Percentiles rank a stretch among this genome's conserved stretches.
Conservation (phyloP, 2,113 vertebrate genomes). For the Myxocyprinus asiaticus region DNA sequence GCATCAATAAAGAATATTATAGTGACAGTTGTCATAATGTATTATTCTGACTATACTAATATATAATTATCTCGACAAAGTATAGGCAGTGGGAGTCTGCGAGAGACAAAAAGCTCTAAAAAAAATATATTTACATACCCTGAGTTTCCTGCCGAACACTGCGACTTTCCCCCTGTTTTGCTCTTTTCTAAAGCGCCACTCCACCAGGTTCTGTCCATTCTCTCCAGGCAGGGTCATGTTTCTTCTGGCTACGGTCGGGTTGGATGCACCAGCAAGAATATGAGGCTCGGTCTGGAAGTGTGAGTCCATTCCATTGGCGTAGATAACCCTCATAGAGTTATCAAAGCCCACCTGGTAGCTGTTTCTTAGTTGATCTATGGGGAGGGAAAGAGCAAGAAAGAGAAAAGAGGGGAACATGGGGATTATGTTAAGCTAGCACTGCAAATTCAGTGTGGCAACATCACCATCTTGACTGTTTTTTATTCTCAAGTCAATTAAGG, state of each 20-base stretch:
- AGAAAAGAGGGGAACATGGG: background rate
- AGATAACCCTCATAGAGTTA: slow-evolving; percentile 90
- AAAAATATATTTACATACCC: slow-evolving; percentile 73
- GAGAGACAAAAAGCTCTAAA: background rate
- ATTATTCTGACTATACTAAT: background rate
- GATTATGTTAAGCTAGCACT: background rate
- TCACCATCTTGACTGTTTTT: background rate
- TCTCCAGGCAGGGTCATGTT: slow-evolving; percentile 98
- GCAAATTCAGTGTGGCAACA: too few relatives aligned
- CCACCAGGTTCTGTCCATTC: slow-evolving; percentile 94
- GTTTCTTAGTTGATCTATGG: slow-evolving; percentile 90
- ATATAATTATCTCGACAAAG: background rate
- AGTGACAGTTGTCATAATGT: background rate
- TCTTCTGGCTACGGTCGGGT: slow-evolving; percentile 90
- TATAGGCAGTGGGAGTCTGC: background rate
- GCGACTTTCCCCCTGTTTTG: slow-evolving; percentile 92
- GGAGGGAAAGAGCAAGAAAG: background rate
- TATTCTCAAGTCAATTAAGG: background rate
- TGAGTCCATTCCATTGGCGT: slow-evolving; percentile 93
- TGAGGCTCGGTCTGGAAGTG: slow-evolving; percentile 96
- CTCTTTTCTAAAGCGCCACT: slow-evolving; percentile 97
- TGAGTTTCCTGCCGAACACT: slow-evolving; percentile 93
- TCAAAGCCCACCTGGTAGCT: slow-evolving; percentile 96
- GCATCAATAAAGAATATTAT: background rate
- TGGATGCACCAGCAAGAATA: slow-evolving; percentile 91